Conservation (phyloP, 2,113 vertebrate genomes). For the Dromas ardeola region DNA sequence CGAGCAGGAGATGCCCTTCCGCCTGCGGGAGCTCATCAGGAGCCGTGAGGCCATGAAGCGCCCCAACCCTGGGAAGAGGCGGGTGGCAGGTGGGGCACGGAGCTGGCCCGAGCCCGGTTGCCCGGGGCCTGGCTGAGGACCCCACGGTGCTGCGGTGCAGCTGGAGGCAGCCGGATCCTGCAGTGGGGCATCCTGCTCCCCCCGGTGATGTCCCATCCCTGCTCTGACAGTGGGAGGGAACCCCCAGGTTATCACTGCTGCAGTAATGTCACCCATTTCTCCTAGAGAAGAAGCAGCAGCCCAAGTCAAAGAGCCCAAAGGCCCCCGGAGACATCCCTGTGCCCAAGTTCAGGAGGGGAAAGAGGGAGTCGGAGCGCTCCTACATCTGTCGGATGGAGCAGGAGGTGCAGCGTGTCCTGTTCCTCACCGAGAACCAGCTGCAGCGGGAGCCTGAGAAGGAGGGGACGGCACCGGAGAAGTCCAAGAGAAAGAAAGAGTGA, state of each 20-base stretch:
- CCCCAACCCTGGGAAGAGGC: slow-evolving; percentile 18
- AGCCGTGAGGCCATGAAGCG: slow-evolving; percentile 83
- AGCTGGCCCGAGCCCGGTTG: accelerated
- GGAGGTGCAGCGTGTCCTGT: slow-evolving; percentile 81
- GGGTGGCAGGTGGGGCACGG: slow-evolving; percentile 52
- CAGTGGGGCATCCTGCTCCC: background rate
- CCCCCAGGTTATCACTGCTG: background rate
- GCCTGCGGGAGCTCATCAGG: slow-evolving; percentile 88
- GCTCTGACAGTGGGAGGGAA: background rate
- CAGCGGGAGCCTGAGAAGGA: slow-evolving; percentile 82
- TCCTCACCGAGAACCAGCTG: slow-evolving; percentile 86
- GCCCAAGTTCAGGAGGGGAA: slow-evolving; percentile 80
- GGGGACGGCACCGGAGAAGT: slow-evolving; percentile 66
- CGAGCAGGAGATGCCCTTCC: slow-evolving; percentile 89
- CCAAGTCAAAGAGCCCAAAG: background rate
- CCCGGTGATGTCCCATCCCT: accelerated
- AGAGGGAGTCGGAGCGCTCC: slow-evolving; percentile 74
- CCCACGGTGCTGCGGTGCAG: background rate
- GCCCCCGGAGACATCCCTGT: slow-evolving; percentile 65
- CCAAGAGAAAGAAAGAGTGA: slow-evolving; percentile 86
- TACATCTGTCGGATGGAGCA: slow-evolving; percentile 85
- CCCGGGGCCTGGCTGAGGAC: background rate
- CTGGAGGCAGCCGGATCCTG: background rate
- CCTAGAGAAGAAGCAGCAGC: slow-evolving; percentile 28
- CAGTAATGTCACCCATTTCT: background rate